A percentile compares a stretch with the other conserved stretches of the same genome.
phyloP scores from a whole-genome alignment of 92 coral and sea anemone genomes.

The Bergia sp. region DNA sequence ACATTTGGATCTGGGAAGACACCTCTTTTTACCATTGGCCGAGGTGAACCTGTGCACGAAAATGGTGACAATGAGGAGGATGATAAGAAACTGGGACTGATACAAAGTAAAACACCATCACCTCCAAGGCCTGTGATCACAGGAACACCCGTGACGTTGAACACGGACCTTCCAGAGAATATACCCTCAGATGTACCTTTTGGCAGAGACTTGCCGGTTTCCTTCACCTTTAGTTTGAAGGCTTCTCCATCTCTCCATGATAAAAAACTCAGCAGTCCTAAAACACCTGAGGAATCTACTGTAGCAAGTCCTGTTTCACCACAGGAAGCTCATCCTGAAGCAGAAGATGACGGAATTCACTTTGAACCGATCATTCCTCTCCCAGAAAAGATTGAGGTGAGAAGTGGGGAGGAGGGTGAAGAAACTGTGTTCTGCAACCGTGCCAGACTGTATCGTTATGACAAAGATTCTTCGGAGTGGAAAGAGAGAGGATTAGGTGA shows the following conservation, averaged over 20 bases:
- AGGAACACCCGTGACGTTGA: constrained; percentile 3
- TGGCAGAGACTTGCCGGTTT: constrained; percentile 61
- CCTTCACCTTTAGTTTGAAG: constrained; percentile 71
- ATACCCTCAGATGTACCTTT: constrained; percentile 54
- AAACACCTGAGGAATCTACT: constrained; percentile 42
- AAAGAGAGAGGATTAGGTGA: constrained; percentile 98
- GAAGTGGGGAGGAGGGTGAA: constrained; percentile 93
- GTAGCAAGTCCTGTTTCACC: constrained; percentile 62
- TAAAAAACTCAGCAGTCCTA: constrained; percentile 45
- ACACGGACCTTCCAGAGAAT: constrained; percentile 6
- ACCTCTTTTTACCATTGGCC: constrained; percentile 80
- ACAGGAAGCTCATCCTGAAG: constrained; percentile 62
- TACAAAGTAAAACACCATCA: constrained; percentile 64
- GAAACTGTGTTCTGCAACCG: constrained; percentile 76
- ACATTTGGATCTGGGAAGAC: constrained; percentile 24
- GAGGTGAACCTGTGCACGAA: constrained; percentile 49
- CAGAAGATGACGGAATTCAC: constrained; percentile 82
- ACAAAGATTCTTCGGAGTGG: constrained; percentile 80
- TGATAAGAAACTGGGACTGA: constrained; percentile 45
- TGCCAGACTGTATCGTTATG: constrained; percentile 87
- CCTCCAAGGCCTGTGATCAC: constrained; percentile 41
- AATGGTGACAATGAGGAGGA: constrained; percentile 66
- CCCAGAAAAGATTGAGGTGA: constrained; percentile 76
- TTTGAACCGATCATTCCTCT: constrained; percentile 95
- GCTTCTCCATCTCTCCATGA: constrained; percentile 48